Percentiles rank a stretch among this genome's conserved stretches.
Conservation (phyloP, 2,888 invertebrate genomes). For the Thera britannica region DNA sequence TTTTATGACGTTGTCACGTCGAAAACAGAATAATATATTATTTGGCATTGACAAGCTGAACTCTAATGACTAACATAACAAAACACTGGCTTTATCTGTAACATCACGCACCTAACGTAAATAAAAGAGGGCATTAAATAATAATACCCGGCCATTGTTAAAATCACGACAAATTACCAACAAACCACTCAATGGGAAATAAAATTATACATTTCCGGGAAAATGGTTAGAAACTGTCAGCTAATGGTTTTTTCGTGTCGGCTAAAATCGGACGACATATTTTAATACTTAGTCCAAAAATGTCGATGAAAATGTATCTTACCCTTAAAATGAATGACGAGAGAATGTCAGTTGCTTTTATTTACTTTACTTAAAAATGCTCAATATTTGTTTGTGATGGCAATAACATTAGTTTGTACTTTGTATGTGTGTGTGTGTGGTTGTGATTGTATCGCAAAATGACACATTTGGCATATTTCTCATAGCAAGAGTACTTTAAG, state of each 20-base stretch:
- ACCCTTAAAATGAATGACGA: neutral
- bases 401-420: neutral
- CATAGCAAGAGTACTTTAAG: neutral
- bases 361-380: neutral
- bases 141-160: slow-evolving; percentile 19
- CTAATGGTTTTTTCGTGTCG: slow-evolving; percentile 25
- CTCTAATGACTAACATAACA: neutral
- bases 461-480: no score
- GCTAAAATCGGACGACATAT: slow-evolving; percentile 14
- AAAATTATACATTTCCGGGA: slow-evolving; percentile 32
- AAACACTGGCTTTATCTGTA: slow-evolving; percentile 1
- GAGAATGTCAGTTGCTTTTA: neutral
- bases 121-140: slow-evolving; percentile 14
- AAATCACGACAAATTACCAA: slow-evolving; percentile 25
- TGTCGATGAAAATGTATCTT: slow-evolving; percentile 4
- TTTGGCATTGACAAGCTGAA: no score
- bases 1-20: no score
- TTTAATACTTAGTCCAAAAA: slow-evolving; percentile 5
- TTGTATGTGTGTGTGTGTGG: no score
- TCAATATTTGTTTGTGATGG: neutral
- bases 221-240: slow-evolving; percentile 23
- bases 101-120: slow-evolving; percentile 13
- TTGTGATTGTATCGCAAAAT: no score
- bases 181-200: slow-evolving; percentile 20
- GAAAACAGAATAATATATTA: no score